A percentile compares a stretch with the other conserved stretches of the same genome.
Conservation (phyloP, 2,888 invertebrate genomes). For the Xestoiulus laeticollis region DNA sequence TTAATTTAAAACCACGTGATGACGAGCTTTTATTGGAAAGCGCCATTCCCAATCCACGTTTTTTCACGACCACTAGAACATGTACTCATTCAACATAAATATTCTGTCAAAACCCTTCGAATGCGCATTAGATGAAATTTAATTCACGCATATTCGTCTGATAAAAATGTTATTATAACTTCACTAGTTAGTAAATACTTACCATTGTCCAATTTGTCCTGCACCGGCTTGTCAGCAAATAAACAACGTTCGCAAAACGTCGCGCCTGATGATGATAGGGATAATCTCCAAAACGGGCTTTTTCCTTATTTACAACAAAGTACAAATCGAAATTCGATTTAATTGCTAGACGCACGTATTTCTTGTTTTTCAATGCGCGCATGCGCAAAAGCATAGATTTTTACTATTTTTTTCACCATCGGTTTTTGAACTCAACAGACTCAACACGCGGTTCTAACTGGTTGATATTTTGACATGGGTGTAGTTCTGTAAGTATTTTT, state of each 20-base stretch:
- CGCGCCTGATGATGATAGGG: not conserved
- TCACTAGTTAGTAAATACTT: not conserved
- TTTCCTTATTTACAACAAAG: not conserved
- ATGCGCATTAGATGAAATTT: too few relatives aligned
- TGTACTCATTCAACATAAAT: too few relatives aligned
- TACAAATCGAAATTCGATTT: not conserved
- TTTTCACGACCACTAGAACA: too few relatives aligned
- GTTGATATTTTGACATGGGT: not conserved
- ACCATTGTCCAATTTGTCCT: not conserved
- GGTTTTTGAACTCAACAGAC: too few relatives aligned
- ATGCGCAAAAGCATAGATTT: too few relatives aligned
- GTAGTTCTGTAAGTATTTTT: conserved; percentile 39
- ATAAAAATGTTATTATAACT: not conserved
- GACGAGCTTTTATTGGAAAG: too few relatives aligned
- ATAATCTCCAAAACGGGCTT: not conserved
- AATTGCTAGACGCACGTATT: too few relatives aligned
- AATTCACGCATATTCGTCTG: too few relatives aligned
- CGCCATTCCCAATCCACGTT: too few relatives aligned
- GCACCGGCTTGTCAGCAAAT: not conserved
- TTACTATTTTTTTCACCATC: not conserved
- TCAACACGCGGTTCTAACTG: too few relatives aligned
- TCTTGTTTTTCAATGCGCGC: too few relatives aligned
- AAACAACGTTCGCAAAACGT: not conserved
- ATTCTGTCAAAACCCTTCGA: too few relatives aligned
- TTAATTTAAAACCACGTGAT: not conserved